Evolutionary conservation across 2,888 invertebrate genomes (phyloP).

Genomic region (Mythimna ferrago): DNA sequence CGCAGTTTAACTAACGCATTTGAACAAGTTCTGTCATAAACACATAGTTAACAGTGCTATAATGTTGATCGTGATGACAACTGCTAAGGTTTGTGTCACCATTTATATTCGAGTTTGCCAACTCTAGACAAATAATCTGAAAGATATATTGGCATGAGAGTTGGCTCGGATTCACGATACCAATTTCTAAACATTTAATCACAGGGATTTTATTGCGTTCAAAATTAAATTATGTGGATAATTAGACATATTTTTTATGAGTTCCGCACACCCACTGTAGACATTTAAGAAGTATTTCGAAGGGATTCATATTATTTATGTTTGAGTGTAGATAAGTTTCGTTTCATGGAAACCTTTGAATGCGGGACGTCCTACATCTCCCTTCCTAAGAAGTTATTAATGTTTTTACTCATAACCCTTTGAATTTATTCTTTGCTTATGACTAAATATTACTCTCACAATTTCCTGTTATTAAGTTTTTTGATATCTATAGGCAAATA

Average conservation of each 20-base stretch:
- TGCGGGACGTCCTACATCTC: conserved; percentile 41
- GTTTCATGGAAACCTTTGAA: conserved; percentile 62
- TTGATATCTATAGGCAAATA: conserved; percentile 32
- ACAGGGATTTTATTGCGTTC: conserved; percentile 32
- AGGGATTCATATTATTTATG: conserved; percentile 52
- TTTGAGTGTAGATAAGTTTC: conserved; percentile 24
- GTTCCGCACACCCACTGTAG: conserved; percentile 27
- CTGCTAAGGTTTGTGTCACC: conserved; percentile 18
- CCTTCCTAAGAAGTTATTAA: conserved; percentile 39
- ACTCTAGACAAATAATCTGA: conserved; percentile 22
- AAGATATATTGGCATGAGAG: conserved; percentile 38
- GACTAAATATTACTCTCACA: conserved; percentile 47
- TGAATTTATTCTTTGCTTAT: conserved; percentile 34
- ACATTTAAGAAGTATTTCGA: conserved; percentile 54
- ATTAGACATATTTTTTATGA: conserved; percentile 54
- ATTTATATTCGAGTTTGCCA: conserved; percentile 27
- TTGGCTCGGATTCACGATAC: conserved; percentile 48
- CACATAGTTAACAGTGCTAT: conserved; percentile 4
- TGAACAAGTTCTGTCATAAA: conserved; percentile 15
- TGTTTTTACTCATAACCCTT: conserved; percentile 40
- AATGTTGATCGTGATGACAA: conserved; percentile 9
- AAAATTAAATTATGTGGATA: conserved; percentile 48
- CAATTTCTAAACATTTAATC: conserved; percentile 42
- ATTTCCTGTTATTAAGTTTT: conserved; percentile 59
- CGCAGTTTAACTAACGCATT: conserved; percentile 2